Conservation (phyloP, 2,113 vertebrate genomes). For the Perca schrenkii region DNA sequence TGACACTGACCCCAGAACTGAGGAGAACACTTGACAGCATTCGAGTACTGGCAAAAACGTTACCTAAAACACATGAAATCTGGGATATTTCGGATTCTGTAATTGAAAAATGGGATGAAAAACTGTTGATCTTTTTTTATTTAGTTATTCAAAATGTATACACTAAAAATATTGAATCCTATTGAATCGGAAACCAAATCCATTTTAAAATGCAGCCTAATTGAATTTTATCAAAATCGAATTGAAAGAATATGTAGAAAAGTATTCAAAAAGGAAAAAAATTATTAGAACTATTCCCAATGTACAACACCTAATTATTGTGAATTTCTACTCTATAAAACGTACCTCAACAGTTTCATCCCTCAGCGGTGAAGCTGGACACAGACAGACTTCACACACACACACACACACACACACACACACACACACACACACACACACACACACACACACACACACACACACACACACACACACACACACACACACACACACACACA, state of each 20-base stretch:
- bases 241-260: no score
- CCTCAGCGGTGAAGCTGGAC: background rate
- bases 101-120: background rate
- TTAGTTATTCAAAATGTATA: background rate
- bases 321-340: background rate
- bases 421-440: slow-evolving; percentile 17
- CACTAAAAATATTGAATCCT: no score
- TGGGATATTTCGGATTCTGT: background rate
- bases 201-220: no score
- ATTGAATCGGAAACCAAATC: no score
- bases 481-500: slow-evolving; percentile 12
- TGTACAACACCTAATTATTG: background rate
- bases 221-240: background rate
- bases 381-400: slow-evolving; percentile 3
- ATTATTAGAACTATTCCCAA: background rate
- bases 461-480: slow-evolving; percentile 9
- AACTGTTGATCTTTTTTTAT: background rate
- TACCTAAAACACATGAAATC: background rate
- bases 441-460: slow-evolving; percentile 16
- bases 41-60: background rate
- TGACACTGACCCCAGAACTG: no score
- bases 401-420: slow-evolving; percentile 10
- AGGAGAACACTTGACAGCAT: no score
- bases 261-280: no score
- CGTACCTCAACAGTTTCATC: background rate